Percentiles rank a stretch among this genome's conserved stretches.
Evolutionary conservation across 1,140 invertebrate species (phyloP).

Genomic region (Philotrypesis tridentata): DNA sequence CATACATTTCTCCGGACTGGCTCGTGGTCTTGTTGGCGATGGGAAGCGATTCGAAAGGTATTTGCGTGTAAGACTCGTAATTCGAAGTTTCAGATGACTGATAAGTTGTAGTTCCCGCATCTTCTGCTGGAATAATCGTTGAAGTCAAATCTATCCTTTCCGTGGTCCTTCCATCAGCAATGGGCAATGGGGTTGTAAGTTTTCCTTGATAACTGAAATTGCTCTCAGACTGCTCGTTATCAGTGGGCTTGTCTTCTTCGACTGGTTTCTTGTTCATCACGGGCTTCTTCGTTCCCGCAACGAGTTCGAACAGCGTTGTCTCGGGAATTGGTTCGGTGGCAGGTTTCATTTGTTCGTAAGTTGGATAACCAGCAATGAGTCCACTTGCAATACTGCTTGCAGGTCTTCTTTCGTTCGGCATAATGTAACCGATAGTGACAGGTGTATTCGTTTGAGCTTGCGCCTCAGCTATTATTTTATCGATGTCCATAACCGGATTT

Average conservation of each 20-base stretch:
- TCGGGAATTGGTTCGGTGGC: neutral
- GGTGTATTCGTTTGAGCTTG: constrained; percentile 44
- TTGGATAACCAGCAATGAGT: constrained; percentile 62
- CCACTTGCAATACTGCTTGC: constrained; percentile 62
- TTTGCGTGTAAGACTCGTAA: constrained; percentile 28
- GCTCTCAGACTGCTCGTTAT: neutral
- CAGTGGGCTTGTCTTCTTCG: neutral
- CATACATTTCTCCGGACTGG: constrained; percentile 26
- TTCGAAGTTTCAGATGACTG: neutral
- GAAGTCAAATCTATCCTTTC: constrained; percentile 1
- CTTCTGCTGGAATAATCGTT: neutral
- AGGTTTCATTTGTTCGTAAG: constrained; percentile 26
- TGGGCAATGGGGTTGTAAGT: constrained; percentile 21
- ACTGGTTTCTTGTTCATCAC: neutral
- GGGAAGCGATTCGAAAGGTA: constrained; percentile 19
- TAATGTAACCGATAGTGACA: constrained; percentile 44
- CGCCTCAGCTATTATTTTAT: constrained; percentile 61
- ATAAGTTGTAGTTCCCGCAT: constrained; percentile 6
- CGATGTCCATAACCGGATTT: constrained; percentile 58
- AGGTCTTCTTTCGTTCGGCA: constrained; percentile 54
- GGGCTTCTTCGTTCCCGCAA: neutral
- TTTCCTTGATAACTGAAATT: constrained; percentile 27
- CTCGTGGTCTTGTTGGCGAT: constrained; percentile 13
- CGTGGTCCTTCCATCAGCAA: neutral
- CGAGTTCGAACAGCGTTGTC: constrained; percentile 6